Percentiles rank a stretch among this genome's conserved stretches.
Conservation (phyloP, 2,113 vertebrate genomes). For the Rynchops niger region DNA sequence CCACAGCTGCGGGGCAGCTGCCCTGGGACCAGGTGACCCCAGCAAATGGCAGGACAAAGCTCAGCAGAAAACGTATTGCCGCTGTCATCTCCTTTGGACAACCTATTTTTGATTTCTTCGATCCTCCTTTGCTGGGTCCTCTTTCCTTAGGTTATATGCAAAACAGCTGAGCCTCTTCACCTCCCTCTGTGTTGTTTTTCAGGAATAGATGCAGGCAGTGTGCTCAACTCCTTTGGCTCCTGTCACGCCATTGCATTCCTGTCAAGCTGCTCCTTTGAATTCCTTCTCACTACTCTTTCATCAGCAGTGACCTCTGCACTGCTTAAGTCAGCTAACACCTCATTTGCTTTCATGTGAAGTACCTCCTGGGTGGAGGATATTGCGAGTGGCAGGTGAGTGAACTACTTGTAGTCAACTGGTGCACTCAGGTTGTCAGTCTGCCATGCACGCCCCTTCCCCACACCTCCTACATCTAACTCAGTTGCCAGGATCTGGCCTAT, state of each 20-base stretch:
- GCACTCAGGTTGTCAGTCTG: slow-evolving; percentile 11
- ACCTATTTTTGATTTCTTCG: not conserved
- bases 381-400: slow-evolving; percentile 14
- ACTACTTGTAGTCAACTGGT: not conserved
- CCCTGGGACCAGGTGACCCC: not conserved
- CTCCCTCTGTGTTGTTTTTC: not conserved
- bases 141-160: slow-evolving; percentile 43
- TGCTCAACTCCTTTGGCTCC: not conserved
- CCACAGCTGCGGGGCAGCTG: not conserved
- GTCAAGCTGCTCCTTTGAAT: slow-evolving; percentile 54
- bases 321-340: slow-evolving; percentile 47
- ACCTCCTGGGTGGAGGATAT: not conserved
- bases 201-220: not conserved
- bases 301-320: slow-evolving; percentile 52
- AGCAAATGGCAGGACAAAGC: not conserved
- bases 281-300: slow-evolving; percentile 28
- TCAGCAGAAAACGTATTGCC: not conserved
- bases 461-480: not conserved
- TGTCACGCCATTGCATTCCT: slow-evolving; percentile 16
- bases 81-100: not conserved
- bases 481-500: not conserved
- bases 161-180: slow-evolving; percentile 33
- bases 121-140: not conserved
- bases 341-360: slow-evolving; percentile 55
- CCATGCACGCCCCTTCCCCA: not conserved